Base-by-base conservation (phyloP, 2,797 vertebrate species). In the Falco novaeseelandiae region DNA sequence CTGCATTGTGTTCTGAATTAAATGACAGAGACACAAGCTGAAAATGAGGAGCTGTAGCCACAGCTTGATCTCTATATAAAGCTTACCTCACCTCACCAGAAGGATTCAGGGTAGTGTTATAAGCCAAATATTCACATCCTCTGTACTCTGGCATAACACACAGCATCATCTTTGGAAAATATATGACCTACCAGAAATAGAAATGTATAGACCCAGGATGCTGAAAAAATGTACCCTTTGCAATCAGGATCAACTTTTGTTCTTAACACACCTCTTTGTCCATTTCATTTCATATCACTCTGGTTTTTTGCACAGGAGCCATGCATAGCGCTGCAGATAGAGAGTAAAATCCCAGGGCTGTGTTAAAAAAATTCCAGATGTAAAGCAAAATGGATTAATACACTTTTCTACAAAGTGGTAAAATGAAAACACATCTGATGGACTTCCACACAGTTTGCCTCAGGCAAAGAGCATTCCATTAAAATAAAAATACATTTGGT, bases 351-450 rank as follows among this genome's bases (percentile, higher is more conserved):
- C 91, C 88, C 96, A 95, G 14, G 16, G 77, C 70, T 93, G 52
- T 62, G 29, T 89, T 97, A 72, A 95, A 96, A 96, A 95, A 83
- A 59, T 20, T 96, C 95, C 97, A 97, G 94, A 97, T 94, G 96
- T 93, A 97, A 95, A 96, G 62, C 71, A 95, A 97, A 97, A 96
- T 89, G 90, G 89, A 97, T 96, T 94, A 96, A 96, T 95, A 85
- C 91, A 89, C 94, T 97, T 94, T 95, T 93, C 96, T 97, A 96
- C 91, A 95, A 96, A 96, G 93, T 89, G 91, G 90, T 93, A 94
- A 97, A 98, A 95, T 87, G 93, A 96, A 97, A 97, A 95, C 93
- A 96, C 90, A 86, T 82, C 96, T 97, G 95, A 97, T 97, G 92
- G 95, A 97, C 95, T 97, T 97, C 94, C 87, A 93, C 83, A 86